These are phyloP conservation scores for Noctua fimbriata DNA, from an alignment of 2,888 invertebrate species.

Conservation along the genomic window DNA sequence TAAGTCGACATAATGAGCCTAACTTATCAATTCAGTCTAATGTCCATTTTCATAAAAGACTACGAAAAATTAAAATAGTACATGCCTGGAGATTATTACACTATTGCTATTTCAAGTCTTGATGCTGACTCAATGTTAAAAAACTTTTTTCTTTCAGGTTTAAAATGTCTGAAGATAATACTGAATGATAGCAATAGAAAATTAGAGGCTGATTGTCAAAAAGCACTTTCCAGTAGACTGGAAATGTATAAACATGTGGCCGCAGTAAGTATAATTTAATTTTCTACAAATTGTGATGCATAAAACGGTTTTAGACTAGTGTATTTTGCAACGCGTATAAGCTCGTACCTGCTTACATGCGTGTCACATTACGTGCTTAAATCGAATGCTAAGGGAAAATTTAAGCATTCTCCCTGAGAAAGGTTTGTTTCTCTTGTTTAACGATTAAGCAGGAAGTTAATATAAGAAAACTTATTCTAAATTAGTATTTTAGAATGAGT, in stretches of 20 bases:
- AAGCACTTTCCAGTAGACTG: constrained; percentile 94
- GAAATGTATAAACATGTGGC: constrained; percentile 98
- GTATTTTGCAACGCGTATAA: background rate
- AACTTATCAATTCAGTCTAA: background rate
- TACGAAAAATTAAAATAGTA: background rate
- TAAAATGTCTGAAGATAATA: constrained; percentile 94
- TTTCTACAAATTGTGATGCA: background rate
- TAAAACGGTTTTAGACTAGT: background rate
- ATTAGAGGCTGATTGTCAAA: constrained; percentile 94
- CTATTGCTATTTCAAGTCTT: background rate
- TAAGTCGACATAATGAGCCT: constrained; percentile 85
- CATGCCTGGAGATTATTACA: background rate
- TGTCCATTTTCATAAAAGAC: background rate
- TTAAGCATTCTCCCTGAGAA: too few species aligned
- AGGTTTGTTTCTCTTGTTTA: too few species aligned
- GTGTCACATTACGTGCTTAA: background rate
- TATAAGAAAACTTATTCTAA: background rate
- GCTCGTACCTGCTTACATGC: background rate
- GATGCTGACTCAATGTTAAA: background rate
- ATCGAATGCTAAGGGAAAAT: background rate
- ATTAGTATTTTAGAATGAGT: background rate
- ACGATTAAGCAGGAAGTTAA: too few species aligned
- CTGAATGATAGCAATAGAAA: constrained; percentile 92
- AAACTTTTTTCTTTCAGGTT: constrained; percentile 89
- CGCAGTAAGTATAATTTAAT: constrained; percentile 87